Percentiles rank a stretch among this genome's conserved stretches.
Conservation (phyloP, 1,140 invertebrate species). For the Leptopilina clavipes region DNA sequence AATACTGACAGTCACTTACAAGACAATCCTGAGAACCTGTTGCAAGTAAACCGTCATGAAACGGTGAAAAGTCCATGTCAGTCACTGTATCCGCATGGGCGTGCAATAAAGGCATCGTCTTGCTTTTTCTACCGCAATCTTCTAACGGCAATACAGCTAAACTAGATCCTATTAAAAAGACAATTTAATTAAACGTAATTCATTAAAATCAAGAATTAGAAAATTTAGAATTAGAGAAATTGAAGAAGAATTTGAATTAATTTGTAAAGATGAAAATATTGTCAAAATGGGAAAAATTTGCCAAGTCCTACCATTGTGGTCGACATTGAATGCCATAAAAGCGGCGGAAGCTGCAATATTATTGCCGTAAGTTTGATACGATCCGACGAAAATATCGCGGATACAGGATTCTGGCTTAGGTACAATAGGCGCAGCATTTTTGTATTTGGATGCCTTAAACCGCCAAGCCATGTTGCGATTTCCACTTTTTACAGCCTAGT, state of each 20-base stretch:
- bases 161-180: conserved; percentile 81
- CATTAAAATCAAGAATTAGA: too few species aligned
- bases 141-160: conserved; percentile 89
- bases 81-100: conserved; percentile 92
- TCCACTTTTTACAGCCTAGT: conserved; percentile 49
- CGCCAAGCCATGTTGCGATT: conserved; percentile 88
- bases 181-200: not conserved
- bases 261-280: too few species aligned
- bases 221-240: not conserved
- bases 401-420: conserved; percentile 94
- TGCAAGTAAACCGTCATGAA: conserved; percentile 92
- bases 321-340: conserved; percentile 95
- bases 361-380: conserved; percentile 94
- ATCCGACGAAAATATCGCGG: conserved; percentile 90
- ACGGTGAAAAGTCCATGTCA: conserved; percentile 96
- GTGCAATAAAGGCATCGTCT: conserved; percentile 88
- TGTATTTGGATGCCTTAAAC: conserved; percentile 97
- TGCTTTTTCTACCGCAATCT: conserved; percentile 89
- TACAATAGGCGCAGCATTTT: conserved; percentile 95
- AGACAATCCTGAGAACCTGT: conserved; percentile 94
- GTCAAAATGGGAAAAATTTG: not conserved
- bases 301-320: conserved; percentile 79
- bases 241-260: not conserved
- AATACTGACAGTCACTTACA: too few species aligned
- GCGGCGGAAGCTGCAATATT: conserved; percentile 93